Evolutionary conservation across 2,113 vertebrate genomes (phyloP).

Genomic region (Carlito syrichta): DNA sequence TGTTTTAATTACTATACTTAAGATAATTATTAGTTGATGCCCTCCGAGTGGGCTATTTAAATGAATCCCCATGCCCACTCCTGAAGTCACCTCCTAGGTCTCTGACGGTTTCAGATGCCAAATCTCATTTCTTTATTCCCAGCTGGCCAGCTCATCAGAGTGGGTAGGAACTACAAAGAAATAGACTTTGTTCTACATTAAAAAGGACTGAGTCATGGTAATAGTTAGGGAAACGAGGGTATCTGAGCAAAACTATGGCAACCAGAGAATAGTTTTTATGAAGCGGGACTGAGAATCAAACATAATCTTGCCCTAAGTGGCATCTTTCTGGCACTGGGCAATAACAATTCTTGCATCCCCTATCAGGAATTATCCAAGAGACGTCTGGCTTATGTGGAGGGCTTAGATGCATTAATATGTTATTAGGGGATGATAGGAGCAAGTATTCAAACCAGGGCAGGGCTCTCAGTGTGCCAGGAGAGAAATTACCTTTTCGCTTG

Average conservation of each 20-base stretch:
- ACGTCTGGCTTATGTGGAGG: slow-evolving; percentile 17
- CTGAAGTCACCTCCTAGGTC: neutral
- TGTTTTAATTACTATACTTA: neutral
- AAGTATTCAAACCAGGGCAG: slow-evolving; percentile 66
- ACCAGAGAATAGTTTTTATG: neutral
- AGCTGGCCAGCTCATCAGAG: neutral
- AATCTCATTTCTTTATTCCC: neutral
- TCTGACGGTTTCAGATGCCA: neutral
- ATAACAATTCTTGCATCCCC: neutral
- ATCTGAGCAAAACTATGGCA: neutral
- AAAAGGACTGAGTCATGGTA: neutral
- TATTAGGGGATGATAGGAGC: slow-evolving; percentile 76
- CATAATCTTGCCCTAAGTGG: neutral
- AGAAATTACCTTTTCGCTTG: slow-evolving; percentile 77
- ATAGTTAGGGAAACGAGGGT: neutral
- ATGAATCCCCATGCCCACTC: neutral
- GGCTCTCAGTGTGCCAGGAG: slow-evolving; percentile 55
- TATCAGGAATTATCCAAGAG: slow-evolving; percentile 36
- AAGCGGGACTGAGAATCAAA: slow-evolving; percentile 20
- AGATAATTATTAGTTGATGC: neutral
- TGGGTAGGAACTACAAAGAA: neutral
- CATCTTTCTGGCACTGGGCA: neutral
- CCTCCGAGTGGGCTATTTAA: neutral
- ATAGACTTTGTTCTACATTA: neutral
- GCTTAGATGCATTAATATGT: slow-evolving; percentile 60